Base-by-base conservation (phyloP, 2,113 vertebrate genomes). In the Notothenia coriiceps region DNA sequence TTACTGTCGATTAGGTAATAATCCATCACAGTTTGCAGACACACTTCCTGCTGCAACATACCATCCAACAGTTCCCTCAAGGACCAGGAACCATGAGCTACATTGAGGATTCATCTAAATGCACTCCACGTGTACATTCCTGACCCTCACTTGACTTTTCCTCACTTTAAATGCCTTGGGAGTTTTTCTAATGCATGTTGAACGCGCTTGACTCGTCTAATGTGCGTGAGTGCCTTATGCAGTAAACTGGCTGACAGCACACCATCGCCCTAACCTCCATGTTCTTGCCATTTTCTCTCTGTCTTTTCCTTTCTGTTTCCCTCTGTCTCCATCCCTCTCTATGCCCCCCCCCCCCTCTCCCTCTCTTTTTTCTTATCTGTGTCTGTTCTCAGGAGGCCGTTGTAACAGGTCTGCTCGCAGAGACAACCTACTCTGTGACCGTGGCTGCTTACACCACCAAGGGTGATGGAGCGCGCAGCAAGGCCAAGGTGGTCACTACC, bases 381-480 rank as follows among this genome's bases (percentile, higher is more conserved):
- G 1, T 72, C 5, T 72, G 17, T 22, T 10, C 65, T 51, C 89
- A 98, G 98, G 97, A 99, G 84, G 95, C 96, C 10, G 84, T 95
- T 63, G 95, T 99, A 74, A 95, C 95, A 5, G 95, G 96, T 70
- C 96, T 99, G 74, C 95, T 96, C 46, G 95, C 98, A 0, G 98
- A 99, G 92, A 99, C 97, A 3, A 96, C 96, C 73, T 99, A 99
- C 90, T 98, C 97, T 0, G 77, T 99, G 74, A 98, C 97, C 0
- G 96, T 99, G 0, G 97, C 97, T 10, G 98, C 97, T 0, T 98
- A 99, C 49, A 98, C 97, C 77, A 97, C 96, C 78, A 98, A 97
- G 71, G 98, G 97, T 12, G 97, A 99, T 8, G 98, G 98, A 65
- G 97, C 98, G 70, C 96, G 96, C 74, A 99, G 98, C 94, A 99